These are phyloP conservation scores for Euphonia xanthogaster DNA, from an alignment of 2,797 vertebrate genomes.

Conservation along the genomic window DNA sequence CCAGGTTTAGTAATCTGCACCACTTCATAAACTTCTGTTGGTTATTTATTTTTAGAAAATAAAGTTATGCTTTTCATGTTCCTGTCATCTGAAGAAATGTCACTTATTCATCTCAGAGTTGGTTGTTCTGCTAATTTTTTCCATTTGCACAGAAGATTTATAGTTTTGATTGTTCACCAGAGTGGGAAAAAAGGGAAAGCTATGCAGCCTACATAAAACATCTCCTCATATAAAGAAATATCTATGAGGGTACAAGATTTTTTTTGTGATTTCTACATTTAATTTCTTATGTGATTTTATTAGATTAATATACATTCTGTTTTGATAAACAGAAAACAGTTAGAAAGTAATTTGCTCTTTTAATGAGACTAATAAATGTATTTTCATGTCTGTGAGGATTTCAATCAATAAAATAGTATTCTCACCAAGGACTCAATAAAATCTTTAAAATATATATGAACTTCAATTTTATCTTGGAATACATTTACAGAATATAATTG, in stretches of 20 bases:
- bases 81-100: neutral
- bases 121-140: neutral
- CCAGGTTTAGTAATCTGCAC: neutral
- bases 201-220: neutral
- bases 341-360: neutral
- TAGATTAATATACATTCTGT: neutral
- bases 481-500: neutral
- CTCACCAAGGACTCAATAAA: neutral
- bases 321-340: neutral
- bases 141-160: neutral
- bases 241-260: neutral
- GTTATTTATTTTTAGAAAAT: neutral
- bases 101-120: neutral
- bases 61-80: neutral
- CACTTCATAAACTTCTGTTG: neutral
- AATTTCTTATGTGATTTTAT: neutral
- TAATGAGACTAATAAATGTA: neutral
- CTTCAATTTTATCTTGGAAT: neutral
- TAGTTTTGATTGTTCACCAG: neutral
- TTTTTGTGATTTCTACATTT: neutral
- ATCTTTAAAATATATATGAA: neutral
- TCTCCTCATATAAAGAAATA: neutral
- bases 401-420: neutral
- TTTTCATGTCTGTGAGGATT: neutral
- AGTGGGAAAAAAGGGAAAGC: neutral